Base-by-base conservation (phyloP, 2,888 invertebrate genomes). In the Catocala nupta region DNA sequence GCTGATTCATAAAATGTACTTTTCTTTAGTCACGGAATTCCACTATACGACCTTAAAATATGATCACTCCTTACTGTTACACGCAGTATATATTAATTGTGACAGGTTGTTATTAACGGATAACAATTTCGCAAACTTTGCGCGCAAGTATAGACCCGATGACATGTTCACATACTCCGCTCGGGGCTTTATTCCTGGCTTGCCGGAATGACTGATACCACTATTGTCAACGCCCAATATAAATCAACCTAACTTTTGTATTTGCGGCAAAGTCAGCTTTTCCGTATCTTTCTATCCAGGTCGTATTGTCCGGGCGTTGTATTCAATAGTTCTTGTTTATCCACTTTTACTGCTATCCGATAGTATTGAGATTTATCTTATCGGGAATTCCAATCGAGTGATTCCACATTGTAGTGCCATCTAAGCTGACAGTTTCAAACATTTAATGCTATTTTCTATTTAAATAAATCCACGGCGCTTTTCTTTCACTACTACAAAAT, bases 301-400 rank as follows among this genome's bases (percentile, higher is more conserved):
- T 52, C 65, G 68, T 68, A 71, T 73, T 68, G 73, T 71, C 66
- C 73, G 50, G 63, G 58, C 45, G 44, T 73, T 66, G 70, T 65
- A 73, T 75, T 70, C 77, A 73, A 77, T 77, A 77, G 71, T 65
- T 75, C 68, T 71, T 77, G 63, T 73, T 73, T 77, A 75, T 73
- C 75, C 62, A 62, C 25, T 66, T 52, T 62, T 54, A 64, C 70
- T 55, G 53, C 43, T 55, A 47, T 39, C 43, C 59, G 56, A 55
- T 60, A 55, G 50, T 51, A 60, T 54, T 61, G 53, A 65, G 73
- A 71, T 75, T 77, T 77, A 77, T 77, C 69, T 73, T 63, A 71
- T 77, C 70, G 69, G 66, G 68, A 69, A 71, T 75, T 70, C 66
- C 69, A 68, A 73, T 68, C 67, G 69, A 71, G 57, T 69, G 70